Conservation (phyloP, 2,797 vertebrate genomes). For the Sparidentex hasta region DNA sequence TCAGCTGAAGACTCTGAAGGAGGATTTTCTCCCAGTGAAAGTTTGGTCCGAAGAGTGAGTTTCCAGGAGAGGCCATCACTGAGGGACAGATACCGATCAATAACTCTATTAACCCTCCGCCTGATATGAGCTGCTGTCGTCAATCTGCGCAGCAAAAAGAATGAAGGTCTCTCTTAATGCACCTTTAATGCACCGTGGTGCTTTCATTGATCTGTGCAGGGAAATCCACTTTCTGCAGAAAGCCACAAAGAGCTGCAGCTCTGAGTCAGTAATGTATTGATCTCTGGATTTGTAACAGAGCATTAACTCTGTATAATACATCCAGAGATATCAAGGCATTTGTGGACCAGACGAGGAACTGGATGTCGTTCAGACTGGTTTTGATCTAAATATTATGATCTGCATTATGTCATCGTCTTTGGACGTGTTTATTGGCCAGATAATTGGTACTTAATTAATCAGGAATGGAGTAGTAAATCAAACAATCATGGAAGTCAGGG, state of each 20-base stretch:
- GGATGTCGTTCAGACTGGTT: not conserved
- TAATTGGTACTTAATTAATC: not conserved
- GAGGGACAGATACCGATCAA: constrained; percentile 13
- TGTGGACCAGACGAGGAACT: not conserved
- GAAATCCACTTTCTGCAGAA: constrained; percentile 40
- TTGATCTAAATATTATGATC: not conserved
- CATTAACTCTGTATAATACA: constrained; percentile 10
- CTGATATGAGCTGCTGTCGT: constrained; percentile 27
- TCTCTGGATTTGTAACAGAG: constrained; percentile 19
- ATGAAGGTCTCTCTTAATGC: constrained; percentile 51
- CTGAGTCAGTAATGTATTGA: constrained; percentile 34
- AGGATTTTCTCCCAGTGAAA: not conserved
- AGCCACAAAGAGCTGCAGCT: constrained; percentile 31
- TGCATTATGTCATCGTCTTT: not conserved
- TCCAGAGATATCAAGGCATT: not conserved
- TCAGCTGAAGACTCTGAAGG: not conserved
- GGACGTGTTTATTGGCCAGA: not conserved
- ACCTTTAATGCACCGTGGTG: constrained; percentile 50
- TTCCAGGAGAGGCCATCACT: constrained; percentile 4
- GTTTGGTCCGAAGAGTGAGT: not conserved
- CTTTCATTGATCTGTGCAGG: constrained; percentile 52
- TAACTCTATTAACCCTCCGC: constrained; percentile 30
- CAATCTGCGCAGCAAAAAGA: constrained; percentile 15
- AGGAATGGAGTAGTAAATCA: not conserved
- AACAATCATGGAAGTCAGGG: not conserved